Evolutionary conservation across 2,113 vertebrate species (phyloP), one percentile per base, ranked within the genome.

Genomic region (Lanius ludovicianus): DNA sequence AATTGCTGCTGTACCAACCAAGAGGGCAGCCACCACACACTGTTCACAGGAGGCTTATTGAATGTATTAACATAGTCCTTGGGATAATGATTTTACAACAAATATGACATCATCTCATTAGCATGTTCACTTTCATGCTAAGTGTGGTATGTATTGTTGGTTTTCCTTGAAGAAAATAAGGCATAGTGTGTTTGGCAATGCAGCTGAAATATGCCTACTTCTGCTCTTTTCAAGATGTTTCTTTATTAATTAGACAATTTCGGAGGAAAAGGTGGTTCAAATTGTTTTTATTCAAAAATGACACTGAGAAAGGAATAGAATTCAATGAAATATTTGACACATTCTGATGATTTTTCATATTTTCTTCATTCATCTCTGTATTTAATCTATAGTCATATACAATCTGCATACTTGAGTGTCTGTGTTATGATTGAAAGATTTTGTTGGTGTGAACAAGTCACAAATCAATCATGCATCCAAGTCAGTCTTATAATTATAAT

Each of bases 11-110:
- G 77, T 39, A 87, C 63, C 73, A 79, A 35, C 62, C 81, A 83
- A 85, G 50, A 95, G 91, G 89, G 78, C 22, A 4, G 37, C 94
- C 69, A 69, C 75, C 89, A 65, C 89, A 95, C 87, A 96, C 89
- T 93, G 94, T 85, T 97, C 78, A 70, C 59, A 74, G 82, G 24
- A 87, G 55, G 63, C 17, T 89, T 42, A 33, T 31, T 89, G 87
- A 95, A 93, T 92, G 63, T 35, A 96, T 96, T 94, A 96, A 86
- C 90, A 94, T 90, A 85, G 84, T 85, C 44, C 59, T 93, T 93
- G 63, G 78, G 88, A 93, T 96, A 95, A 93, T 87, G 62, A 90
- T 73, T 37, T 79, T 89, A 37, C 55, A 80, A 28, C 15, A 67
- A 81, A 47, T 4, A 23, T 90, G 83, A 47, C 68, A 90, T 97